These are phyloP conservation scores for Troglohyphantes excavatus DNA, from an alignment of 2,888 invertebrate species.

Conservation along the genomic window DNA sequence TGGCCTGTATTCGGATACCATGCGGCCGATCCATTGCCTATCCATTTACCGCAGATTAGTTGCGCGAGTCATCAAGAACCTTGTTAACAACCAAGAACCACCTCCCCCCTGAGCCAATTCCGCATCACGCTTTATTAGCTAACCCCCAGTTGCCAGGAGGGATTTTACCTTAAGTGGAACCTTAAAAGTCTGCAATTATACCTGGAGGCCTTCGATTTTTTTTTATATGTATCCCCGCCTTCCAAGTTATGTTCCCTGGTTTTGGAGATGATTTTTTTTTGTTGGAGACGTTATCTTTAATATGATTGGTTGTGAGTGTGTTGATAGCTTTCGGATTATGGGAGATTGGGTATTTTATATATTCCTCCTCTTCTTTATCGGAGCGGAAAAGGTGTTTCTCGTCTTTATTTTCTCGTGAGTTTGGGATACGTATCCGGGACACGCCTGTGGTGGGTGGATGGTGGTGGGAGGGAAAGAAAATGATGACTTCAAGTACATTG, in stretches of 20 bases:
- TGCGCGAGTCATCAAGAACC: conserved; percentile 46
- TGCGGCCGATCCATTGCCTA: conserved; percentile 42
- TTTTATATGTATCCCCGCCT: conserved; percentile 38
- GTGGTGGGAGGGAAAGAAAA: background rate
- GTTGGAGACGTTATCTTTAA: conserved; percentile 17
- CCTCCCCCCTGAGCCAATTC: conserved; percentile 39
- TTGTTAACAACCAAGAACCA: conserved; percentile 52
- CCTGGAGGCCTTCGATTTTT: background rate
- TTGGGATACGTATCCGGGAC: conserved; percentile 12
- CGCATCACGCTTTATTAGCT: conserved; percentile 41
- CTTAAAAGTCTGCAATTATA: conserved; percentile 61
- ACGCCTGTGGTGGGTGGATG: conserved; percentile 19
- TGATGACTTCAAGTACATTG: no score
- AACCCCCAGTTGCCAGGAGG: background rate
- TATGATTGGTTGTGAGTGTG: background rate
- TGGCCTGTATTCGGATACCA: conserved; percentile 1
- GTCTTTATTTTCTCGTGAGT: background rate
- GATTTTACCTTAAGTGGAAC: conserved; percentile 12
- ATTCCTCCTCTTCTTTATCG: conserved; percentile 36
- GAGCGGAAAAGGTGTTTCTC: conserved; percentile 52
- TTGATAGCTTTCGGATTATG: conserved; percentile 27
- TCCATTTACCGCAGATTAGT: conserved; percentile 62
- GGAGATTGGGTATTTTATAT: conserved; percentile 18
- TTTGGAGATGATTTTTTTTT: background rate
- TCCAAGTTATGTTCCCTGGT: conserved; percentile 30